Conservation (phyloP, 1,140 invertebrate species). For the Eufriesea mexicana region DNA sequence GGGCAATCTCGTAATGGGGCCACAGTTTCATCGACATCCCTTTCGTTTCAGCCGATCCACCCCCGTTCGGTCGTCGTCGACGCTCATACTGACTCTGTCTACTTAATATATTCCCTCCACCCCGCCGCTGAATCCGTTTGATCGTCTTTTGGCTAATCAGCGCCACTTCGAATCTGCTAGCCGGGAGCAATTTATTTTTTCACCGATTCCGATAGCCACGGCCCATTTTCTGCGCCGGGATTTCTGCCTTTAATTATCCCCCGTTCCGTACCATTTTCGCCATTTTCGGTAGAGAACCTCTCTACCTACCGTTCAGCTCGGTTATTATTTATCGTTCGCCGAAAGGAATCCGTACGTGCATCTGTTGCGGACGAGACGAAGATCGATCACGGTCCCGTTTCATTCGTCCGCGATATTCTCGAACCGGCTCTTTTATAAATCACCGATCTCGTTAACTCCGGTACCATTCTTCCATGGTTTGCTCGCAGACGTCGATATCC, state of each 20-base stretch:
- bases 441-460: conserved; percentile 9
- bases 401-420: background rate
- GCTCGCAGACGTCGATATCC: background rate
- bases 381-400: background rate
- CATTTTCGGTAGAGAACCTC: background rate
- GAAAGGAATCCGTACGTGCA: background rate
- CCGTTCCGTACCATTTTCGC: background rate
- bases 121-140: background rate
- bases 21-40: conserved; percentile 21
- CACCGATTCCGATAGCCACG: background rate
- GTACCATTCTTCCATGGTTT: background rate
- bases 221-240: background rate
- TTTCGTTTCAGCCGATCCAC: background rate
- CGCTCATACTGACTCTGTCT: background rate
- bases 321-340: conserved; percentile 16
- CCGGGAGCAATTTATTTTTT: background rate
- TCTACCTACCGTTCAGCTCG: background rate
- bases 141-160: background rate
- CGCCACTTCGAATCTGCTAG: background rate
- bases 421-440: conserved; percentile 17
- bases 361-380: background rate
- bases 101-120: conserved; percentile 1
- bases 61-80: background rate
- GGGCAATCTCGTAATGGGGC: conserved; percentile 27
- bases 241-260: background rate